Evolutionary conservation across 30 jellyfish, hydroid and myxozoan genomes (phyloP).

Genomic region (Haliclystus octoradiatus): DNA sequence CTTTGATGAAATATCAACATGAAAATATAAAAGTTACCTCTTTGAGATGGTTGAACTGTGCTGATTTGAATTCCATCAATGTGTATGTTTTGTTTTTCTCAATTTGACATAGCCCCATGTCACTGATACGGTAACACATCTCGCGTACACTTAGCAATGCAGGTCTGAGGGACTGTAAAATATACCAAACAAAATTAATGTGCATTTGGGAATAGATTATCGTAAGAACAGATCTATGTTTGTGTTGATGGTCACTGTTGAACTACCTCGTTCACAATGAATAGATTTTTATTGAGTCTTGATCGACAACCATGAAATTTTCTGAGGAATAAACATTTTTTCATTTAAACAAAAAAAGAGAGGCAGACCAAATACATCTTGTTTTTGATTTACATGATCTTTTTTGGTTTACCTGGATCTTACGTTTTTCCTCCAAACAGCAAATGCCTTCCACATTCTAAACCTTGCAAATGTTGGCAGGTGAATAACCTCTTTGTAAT

Average conservation of each 20-base stretch:
- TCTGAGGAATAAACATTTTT: constrained; percentile 30
- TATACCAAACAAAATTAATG: not conserved
- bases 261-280: constrained; percentile 78
- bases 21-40: constrained; percentile 51
- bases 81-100: constrained; percentile 81
- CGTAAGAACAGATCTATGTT: not conserved
- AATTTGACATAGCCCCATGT: constrained; percentile 92
- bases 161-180: constrained; percentile 77
- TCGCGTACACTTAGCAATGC: constrained; percentile 93
- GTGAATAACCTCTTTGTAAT: constrained; percentile 61
- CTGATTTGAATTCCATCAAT: constrained; percentile 49
- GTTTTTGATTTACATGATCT: too few species aligned
- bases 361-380: too few species aligned
- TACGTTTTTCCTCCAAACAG: constrained; percentile 81
- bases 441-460: constrained; percentile 91
- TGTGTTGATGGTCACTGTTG: not conserved
- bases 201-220: not conserved
- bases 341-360: too few species aligned
- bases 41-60: constrained; percentile 68
- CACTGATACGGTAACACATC: constrained; percentile 92
- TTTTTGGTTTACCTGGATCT: constrained; percentile 79
- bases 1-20: too few species aligned
- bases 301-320: constrained; percentile 39
- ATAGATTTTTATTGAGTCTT: constrained; percentile 52
- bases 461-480: constrained; percentile 78